Evolutionary conservation across 1,140 invertebrate genomes (phyloP), one percentile per base, ranked within the genome.

Genomic region (Zaprionus kolodkinae): DNA sequence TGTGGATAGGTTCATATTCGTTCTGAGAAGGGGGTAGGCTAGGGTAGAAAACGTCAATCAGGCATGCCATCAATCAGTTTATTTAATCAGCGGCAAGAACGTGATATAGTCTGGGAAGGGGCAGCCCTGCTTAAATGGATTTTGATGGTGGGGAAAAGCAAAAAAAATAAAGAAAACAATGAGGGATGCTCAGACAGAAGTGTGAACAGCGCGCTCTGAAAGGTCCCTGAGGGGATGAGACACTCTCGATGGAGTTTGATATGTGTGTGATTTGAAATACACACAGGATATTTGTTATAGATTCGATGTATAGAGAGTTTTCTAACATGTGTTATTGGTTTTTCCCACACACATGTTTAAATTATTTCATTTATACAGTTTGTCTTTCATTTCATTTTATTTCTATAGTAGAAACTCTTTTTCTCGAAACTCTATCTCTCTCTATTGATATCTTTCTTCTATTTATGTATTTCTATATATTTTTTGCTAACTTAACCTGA

Each of bases 11-110:
- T 10, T 27, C 25, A 43, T 66, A 67, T 63, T 45, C 13, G 17
- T 56, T 15, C 0, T 17, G 55, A 9, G 45, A 36, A 7, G 36
- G 43, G 17, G 30, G n/a, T 15, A 11, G 25, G 40, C 43, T 72
- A 11, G 38, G 40, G n/a, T 35, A 7, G n/a, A 88, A 87, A 61
- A 63, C 71, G 71, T 87, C 84, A 87, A 87, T 88, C 84, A 84
- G 77, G 84, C 84, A 66, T 72, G 80, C 80, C 69, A 88, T 87
- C 84, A 87, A 87, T 87, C 84, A 87, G 84, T 78, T 88, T 64
- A 75, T 75, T 75, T 57, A 75, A 76, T 65, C 69, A 76, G 61
- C 43, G 12, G 17, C 21, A 64, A 56, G 45, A 62, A 76, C 38
- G 62, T 57, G 52, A 57, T 57, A 65, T 4, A 45, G 15, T n/a